Evolutionary conservation across 2,797 vertebrate species (phyloP).

Genomic region (Aratinga solstitialis): DNA sequence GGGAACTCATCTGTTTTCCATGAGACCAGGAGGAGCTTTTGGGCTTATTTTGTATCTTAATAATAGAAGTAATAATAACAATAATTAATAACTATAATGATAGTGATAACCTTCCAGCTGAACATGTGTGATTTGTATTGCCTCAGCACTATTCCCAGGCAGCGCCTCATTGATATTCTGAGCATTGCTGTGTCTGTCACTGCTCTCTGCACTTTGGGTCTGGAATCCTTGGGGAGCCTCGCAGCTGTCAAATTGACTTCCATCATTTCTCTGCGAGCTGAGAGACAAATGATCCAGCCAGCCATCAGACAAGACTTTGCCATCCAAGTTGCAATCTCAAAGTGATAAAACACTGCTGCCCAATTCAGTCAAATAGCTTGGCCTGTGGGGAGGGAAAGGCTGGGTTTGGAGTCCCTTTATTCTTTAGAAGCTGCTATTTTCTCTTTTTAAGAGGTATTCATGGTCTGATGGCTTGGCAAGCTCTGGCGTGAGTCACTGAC

Average conservation of each 20-base stretch:
- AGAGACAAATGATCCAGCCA: constrained; percentile 75
- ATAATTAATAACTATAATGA: constrained; percentile 69
- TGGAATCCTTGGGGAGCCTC: constrained; percentile 74
- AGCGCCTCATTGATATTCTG: constrained; percentile 75
- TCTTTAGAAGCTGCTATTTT: background rate
- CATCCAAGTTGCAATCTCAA: constrained; percentile 62
- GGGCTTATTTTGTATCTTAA: constrained; percentile 13
- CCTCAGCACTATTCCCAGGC: constrained; percentile 67
- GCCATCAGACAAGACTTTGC: constrained; percentile 63
- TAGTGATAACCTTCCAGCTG: constrained; percentile 64
- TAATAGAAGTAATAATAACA: constrained; percentile 68
- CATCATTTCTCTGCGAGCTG: constrained; percentile 68
- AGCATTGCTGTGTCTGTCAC: constrained; percentile 69
- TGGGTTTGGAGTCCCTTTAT: background rate
- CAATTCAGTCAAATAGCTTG: constrained; percentile 9
- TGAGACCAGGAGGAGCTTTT: background rate
- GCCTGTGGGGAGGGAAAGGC: background rate
- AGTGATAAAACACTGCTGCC: constrained; percentile 54
- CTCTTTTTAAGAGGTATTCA: background rate
- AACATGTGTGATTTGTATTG: constrained; percentile 66
- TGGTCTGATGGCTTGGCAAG: constrained; percentile 3
- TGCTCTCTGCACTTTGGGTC: constrained; percentile 69
- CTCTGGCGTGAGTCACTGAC: background rate
- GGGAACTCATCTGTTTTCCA: background rate
- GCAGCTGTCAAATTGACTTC: constrained; percentile 78